Percentiles rank a stretch among this genome's conserved stretches.
These are phyloP conservation scores for Diprion similis DNA, from an alignment of 1,140 invertebrate genomes.

Conservation along the genomic window DNA sequence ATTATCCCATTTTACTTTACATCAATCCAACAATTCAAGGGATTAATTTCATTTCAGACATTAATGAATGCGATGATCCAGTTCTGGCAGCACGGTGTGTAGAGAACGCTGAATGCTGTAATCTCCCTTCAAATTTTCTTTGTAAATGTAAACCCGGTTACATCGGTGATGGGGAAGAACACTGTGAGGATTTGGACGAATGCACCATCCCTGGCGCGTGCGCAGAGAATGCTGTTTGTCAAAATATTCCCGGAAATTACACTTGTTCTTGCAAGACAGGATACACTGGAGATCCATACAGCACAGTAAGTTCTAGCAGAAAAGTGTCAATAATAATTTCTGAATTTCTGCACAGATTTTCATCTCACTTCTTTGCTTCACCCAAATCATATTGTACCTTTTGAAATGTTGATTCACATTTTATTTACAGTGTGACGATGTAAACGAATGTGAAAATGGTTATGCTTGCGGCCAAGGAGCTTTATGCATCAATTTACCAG, in stretches of 20 bases:
- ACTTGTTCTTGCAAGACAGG: conserved; percentile 85
- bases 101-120: conserved; percentile 92
- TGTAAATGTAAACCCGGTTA: conserved; percentile 93
- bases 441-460: conserved; percentile 80
- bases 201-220: conserved; percentile 80
- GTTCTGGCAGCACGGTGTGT: conserved; percentile 82
- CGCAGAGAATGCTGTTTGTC: conserved; percentile 80
- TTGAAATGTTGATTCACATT: conserved; percentile 11
- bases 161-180: conserved; percentile 85
- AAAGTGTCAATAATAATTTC: not conserved
- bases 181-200: conserved; percentile 89
- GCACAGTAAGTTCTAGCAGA: conserved; percentile 66
- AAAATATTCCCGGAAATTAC: conserved; percentile 87
- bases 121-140: conserved; percentile 90
- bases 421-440: conserved; percentile 74
- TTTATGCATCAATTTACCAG: conserved; percentile 79
- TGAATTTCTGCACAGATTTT: not conserved
- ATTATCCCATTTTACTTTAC: conserved; percentile 18
- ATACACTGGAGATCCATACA: conserved; percentile 86
- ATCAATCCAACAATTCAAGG: conserved; percentile 15
- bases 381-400: conserved; percentile 5
- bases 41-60: conserved; percentile 70
- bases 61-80: conserved; percentile 92
- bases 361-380: conserved; percentile 10
- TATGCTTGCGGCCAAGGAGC: conserved; percentile 81